phyloP scores from a whole-genome alignment of 1,140 invertebrate species.

The Penaeus chinensis region DNA sequence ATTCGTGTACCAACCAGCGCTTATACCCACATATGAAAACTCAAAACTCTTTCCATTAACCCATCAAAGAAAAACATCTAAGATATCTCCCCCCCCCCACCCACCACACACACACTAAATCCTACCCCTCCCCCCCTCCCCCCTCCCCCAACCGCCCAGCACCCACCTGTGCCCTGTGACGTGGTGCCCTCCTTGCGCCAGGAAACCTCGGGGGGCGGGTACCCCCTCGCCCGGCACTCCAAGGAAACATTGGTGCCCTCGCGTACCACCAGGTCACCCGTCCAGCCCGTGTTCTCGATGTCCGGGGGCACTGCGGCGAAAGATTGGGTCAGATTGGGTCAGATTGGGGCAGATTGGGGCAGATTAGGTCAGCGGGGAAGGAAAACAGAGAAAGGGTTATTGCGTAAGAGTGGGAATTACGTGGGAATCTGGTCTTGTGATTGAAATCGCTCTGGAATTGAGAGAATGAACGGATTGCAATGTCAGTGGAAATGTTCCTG shows the following conservation, averaged over 20 bases:
- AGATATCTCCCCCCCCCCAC: background rate
- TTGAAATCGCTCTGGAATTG: no score
- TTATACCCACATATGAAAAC: no score
- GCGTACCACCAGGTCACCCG: constrained; percentile 89
- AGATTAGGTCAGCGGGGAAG: background rate
- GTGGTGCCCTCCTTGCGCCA: constrained; percentile 86
- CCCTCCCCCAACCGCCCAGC: background rate
- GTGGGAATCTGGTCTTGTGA: no score
- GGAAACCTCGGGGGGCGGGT: constrained; percentile 86
- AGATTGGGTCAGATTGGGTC: no score
- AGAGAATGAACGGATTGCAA: no score
- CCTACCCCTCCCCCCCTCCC: background rate
- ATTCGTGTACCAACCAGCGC: no score
- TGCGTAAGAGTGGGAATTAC: no score
- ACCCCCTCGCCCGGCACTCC: constrained; percentile 88
- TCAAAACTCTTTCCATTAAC: no score
- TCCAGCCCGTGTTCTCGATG: constrained; percentile 89
- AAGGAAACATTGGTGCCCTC: constrained; percentile 90
- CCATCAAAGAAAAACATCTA: no score
- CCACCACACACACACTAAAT: background rate
- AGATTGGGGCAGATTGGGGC: no score
- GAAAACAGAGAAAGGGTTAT: background rate
- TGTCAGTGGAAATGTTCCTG: no score
- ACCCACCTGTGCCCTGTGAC: constrained; percentile 34
- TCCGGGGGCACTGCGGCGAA: constrained; percentile 88